Percentiles rank a stretch among this genome's conserved stretches.
Conservation (phyloP, 2,113 vertebrate genomes). For the Glaucidium brasilianum region DNA sequence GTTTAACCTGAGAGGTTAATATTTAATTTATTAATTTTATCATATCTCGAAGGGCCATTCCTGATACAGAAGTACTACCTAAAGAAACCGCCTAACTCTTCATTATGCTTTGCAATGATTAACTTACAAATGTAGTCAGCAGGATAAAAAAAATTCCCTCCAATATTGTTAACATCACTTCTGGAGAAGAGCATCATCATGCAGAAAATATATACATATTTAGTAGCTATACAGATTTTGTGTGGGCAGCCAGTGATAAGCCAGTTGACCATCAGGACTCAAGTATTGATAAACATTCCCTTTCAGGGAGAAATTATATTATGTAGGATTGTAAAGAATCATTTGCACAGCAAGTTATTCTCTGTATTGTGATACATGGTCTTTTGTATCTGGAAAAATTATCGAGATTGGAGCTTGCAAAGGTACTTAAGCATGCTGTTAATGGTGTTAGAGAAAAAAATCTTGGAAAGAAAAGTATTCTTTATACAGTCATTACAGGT, state of each 20-base stretch:
- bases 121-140: not conserved
- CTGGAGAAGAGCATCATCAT: not conserved
- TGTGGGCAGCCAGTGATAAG: not conserved
- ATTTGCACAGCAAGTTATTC: not conserved
- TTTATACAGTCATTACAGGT: not conserved
- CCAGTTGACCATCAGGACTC: not conserved
- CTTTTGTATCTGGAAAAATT: not conserved
- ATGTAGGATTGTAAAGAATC: not conserved
- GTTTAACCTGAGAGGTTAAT: not conserved
- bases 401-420: not conserved
- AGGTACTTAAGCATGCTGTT: not conserved
- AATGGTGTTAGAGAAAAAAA: not conserved
- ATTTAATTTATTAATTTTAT: not conserved
- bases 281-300: not conserved
- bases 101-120: not conserved
- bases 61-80: not conserved
- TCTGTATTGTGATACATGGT: not conserved
- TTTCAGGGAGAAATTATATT: not conserved
- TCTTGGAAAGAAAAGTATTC: not conserved
- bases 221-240: not conserved
- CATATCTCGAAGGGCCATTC: not conserved
- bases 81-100: not conserved
- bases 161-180: not conserved
- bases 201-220: not conserved
- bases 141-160: not conserved